These are phyloP conservation scores for Gibbula magus DNA, from an alignment of 2,888 invertebrate species.

Conservation along the genomic window DNA sequence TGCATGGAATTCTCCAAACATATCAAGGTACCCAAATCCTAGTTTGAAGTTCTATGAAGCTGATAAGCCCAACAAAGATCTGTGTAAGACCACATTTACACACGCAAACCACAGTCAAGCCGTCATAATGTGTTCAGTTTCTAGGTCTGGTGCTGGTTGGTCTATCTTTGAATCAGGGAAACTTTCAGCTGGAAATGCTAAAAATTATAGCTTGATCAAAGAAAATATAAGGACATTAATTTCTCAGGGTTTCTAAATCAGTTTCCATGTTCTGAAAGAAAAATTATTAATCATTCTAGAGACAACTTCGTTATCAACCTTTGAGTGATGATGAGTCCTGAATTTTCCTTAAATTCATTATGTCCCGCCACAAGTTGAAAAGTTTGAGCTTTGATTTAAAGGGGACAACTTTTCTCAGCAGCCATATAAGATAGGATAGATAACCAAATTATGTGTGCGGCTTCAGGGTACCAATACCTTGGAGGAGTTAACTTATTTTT, in stretches of 20 bases:
- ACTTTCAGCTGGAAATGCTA: constrained; percentile 57
- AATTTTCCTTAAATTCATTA: too few relatives aligned
- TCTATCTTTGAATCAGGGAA: constrained; percentile 56
- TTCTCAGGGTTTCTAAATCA: constrained; percentile 40
- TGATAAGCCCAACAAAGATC: constrained; percentile 40
- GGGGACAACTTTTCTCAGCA: too few relatives aligned
- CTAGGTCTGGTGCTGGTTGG: constrained; percentile 45
- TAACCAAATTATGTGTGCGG: too few relatives aligned
- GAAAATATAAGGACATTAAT: constrained; percentile 46
- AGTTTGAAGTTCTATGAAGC: constrained; percentile 56
- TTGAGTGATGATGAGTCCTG: too few relatives aligned
- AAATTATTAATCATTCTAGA: too few relatives aligned
- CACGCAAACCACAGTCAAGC: constrained; percentile 54
- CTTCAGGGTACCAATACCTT: too few relatives aligned
- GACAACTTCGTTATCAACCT: too few relatives aligned
- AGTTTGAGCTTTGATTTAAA: too few relatives aligned
- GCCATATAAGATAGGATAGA: too few relatives aligned
- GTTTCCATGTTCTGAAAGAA: background rate
- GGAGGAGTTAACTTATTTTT: too few relatives aligned
- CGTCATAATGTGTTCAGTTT: constrained; percentile 58
- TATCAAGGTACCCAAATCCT: constrained; percentile 55
- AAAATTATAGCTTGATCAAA: constrained; percentile 41
- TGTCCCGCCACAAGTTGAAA: too few relatives aligned
- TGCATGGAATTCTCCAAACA: constrained; percentile 58
- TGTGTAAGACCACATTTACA: constrained; percentile 56